These are phyloP conservation scores for Zenarchopterus dispar DNA, from an alignment of 2,797 vertebrate genomes.

Conservation along the genomic window DNA sequence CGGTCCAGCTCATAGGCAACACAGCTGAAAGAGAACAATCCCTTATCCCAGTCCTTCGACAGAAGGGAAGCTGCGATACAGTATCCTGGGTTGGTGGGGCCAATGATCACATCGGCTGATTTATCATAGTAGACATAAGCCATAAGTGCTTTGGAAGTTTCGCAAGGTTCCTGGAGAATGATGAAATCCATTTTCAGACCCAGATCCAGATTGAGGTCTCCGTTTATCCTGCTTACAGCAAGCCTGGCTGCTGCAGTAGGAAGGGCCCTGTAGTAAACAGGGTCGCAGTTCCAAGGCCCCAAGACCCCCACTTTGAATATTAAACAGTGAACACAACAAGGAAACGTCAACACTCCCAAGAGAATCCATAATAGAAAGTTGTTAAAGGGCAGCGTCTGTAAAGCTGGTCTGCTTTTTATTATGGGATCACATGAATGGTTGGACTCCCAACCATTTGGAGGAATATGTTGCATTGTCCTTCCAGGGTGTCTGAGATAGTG, in stretches of 20 bases:
- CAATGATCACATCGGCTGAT: conserved; percentile 75
- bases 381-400: conserved; percentile 62
- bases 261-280: conserved; percentile 74
- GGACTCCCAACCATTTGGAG: conserved; percentile 63
- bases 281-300: conserved; percentile 86
- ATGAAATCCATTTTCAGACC: conserved; percentile 74
- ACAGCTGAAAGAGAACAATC: conserved; percentile 81
- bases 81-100: conserved; percentile 83
- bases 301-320: conserved; percentile 83
- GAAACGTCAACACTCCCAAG: conserved; percentile 78
- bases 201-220: conserved; percentile 66
- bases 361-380: conserved; percentile 75
- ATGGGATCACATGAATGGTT: conserved; percentile 55
- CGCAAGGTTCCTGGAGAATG: conserved; percentile 79
- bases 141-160: conserved; percentile 83
- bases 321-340: conserved; percentile 77
- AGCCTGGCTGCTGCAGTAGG: conserved; percentile 75
- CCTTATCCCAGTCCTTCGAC: conserved; percentile 83
- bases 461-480: conserved; percentile 84
- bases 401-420: conserved; percentile 58
- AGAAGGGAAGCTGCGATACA: conserved; percentile 83
- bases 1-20: conserved; percentile 80
- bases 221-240: conserved; percentile 79
- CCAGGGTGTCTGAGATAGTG: conserved; percentile 57
- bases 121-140: conserved; percentile 78